These are phyloP conservation scores for Laothoe populi DNA, from an alignment of 2,888 invertebrate species.

Conservation along the genomic window DNA sequence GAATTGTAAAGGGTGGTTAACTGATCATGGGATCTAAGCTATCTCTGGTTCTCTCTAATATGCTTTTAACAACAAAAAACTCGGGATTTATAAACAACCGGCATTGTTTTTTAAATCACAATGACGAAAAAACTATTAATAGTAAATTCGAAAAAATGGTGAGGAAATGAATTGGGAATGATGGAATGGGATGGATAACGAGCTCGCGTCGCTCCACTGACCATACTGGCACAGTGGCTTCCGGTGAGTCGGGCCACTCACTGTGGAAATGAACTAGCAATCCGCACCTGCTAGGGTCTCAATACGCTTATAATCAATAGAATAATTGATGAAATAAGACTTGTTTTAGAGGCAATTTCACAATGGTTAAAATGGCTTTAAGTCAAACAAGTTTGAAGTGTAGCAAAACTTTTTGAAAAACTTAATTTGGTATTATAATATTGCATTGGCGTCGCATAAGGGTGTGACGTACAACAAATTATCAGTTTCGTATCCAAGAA, in stretches of 20 bases:
- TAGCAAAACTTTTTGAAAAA: not conserved
- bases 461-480: no score
- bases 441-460: not conserved
- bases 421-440: not conserved
- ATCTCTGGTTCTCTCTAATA: not conserved
- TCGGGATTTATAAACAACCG: not conserved
- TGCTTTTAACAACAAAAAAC: not conserved
- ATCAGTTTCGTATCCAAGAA: no score
- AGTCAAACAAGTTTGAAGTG: not conserved
- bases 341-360: no score
- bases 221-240: slow-evolving; percentile 54
- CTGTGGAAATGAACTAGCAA: slow-evolving; percentile 37
- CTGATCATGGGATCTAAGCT: no score
- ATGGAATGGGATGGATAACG: slow-evolving; percentile 63
- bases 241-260: slow-evolving; percentile 53
- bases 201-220: slow-evolving; percentile 69
- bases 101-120: slow-evolving; percentile 18
- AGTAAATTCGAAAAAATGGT: slow-evolving; percentile 17
- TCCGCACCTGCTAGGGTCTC: slow-evolving; percentile 55
- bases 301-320: no score
- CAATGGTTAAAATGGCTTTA: not conserved
- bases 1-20: no score
- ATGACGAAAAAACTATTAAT: slow-evolving; percentile 12
- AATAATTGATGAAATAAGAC: no score
- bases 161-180: slow-evolving; percentile 78